Conservation (phyloP, 2,797 vertebrate genomes). For the Myiotriccus ornatus region DNA sequence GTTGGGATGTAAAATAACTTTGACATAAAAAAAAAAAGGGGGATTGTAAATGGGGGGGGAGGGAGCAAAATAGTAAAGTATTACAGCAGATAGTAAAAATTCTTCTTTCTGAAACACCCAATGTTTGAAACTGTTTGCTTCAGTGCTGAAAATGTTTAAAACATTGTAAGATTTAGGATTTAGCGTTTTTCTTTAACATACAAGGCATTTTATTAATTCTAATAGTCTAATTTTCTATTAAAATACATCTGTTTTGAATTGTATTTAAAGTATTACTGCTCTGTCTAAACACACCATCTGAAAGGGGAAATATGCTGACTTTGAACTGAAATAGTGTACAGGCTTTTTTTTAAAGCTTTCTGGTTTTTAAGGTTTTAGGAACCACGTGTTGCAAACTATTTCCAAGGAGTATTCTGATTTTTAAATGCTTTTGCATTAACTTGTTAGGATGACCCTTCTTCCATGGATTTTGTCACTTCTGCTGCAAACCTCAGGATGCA, state of each 20-base stretch:
- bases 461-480: slow-evolving; percentile 97
- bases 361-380: not conserved
- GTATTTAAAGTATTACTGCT: not conserved
- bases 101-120: not conserved
- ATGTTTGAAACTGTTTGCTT: not conserved
- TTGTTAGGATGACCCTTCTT: slow-evolving; percentile 89
- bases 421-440: not conserved
- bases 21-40: not conserved
- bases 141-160: not conserved
- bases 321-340: not conserved
- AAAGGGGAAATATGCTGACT: not conserved
- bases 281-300: not conserved
- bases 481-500: slow-evolving; percentile 96
- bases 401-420: not conserved
- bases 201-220: not conserved
- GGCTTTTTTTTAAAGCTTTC: not conserved
- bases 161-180: not conserved
- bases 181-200: not conserved
- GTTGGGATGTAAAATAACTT: not conserved
- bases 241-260: not conserved
- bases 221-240: not conserved
- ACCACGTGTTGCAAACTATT: not conserved
- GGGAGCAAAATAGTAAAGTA: not conserved
- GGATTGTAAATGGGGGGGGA: not conserved
- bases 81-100: not conserved